Evolutionary conservation across 2,113 vertebrate genomes (phyloP), one percentile per base, ranked within the genome.

Genomic region (Ramphastos sulfuratus): DNA sequence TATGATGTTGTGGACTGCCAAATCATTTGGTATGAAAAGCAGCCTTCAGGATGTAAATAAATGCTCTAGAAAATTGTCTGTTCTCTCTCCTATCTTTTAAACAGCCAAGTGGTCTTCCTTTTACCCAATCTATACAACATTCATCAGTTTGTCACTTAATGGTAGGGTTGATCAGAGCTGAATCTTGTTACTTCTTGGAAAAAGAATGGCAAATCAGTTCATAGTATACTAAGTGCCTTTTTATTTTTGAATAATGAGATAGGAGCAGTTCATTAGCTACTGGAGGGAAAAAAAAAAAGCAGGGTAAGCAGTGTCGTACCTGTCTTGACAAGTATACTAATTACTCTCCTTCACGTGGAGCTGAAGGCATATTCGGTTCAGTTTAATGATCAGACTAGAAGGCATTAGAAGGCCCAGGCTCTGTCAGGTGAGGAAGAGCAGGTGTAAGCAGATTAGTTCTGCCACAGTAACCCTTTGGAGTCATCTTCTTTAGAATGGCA

Each of bases 321-420:
- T 98, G 98, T 98, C 98, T 99, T 99, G 99, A 99, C 99, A 99
- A 99, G 99, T 99, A 98, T 99, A 99, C 99, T 99, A 99, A 99
- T 99, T 99, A 99, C 98, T 98, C 98, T 98, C 98, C 98, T 98
- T 98, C 98, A 98, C 98, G 95, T 98, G 98, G 97, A 98, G 98
- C 98, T 98, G 97, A 98, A 99, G 98, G 98, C 98, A 98, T 98
- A 98, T 98, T 97, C 96, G 70, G 98, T 98, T 98, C 98, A 98
- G 98, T 98, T 98, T 98, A 98, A 99, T 98, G 98, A 98, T 98
- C 98, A 98, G 98, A 99, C 96, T 85, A 97, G 98, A 98, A 98
- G 92, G 98, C 97, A 98, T 98, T 98, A 98, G 98, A 98, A 97
- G 98, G 97, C 97, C 98, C 96, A 93, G 71, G 97, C 97, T 98